Evolutionary conservation across 2,888 invertebrate species (phyloP), one percentile per base, ranked within the genome.

Genomic region (Hyposoter didymator): DNA sequence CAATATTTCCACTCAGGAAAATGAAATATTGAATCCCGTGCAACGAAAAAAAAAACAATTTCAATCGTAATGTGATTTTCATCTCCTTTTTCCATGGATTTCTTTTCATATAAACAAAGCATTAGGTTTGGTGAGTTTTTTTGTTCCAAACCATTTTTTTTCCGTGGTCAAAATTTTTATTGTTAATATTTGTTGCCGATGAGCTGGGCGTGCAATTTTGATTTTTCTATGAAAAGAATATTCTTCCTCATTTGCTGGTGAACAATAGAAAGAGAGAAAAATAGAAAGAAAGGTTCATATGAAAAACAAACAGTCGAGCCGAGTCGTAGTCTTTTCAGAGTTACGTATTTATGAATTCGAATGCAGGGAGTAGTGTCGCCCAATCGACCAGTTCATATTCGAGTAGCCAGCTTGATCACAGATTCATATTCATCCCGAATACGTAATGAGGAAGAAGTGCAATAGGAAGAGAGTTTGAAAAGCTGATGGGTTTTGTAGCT

Each of bases 371-470:
- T 32, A 47, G n/a, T 1, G 28, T 32, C 47, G 45, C 28, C 17
- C 28, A 47, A 69, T 69, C 69, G 47, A 69, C 28, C 69, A 47
- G 47, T 47, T 47, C 17, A 32, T 39, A 28, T 17, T 47, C 10
- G 47, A 49, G 10, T 47, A 49, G 47, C 70, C 19, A 49, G 6
- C 70, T 74, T 45, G 80, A 86, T 73, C 69, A 72, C 35, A 17
- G 64, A 47, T 64, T 66, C 66, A 43, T 17, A 81, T 72, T 74
- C 62, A 82, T 81, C 28, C 45, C 47, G 59, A 67, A 72, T 84
- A 59, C n/a, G 14, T 32, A 47, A 76, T 22, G 49, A 67, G 32
- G n/a, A 35, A 19, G n/a, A 47, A 43, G 22, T 32, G 59, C 39
- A 72, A 43, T 14, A 32, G 32, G 43, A 10, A 39, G 47, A 19